These are phyloP conservation scores for Vulpes vulpes DNA, from an alignment of 2,113 vertebrate species.

Conservation along the genomic window DNA sequence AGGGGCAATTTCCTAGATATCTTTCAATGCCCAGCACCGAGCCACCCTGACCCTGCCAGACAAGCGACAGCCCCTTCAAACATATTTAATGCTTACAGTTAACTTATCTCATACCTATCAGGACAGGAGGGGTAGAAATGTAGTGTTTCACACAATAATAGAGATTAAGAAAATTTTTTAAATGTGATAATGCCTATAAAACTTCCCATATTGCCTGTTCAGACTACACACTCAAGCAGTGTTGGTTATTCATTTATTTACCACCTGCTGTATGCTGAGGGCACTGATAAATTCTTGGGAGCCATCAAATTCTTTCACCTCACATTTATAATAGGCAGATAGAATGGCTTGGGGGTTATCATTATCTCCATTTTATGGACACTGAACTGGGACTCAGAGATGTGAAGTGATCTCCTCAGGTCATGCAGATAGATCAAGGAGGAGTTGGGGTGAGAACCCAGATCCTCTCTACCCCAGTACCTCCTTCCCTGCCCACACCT, in stretches of 20 bases:
- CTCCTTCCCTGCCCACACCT: not conserved
- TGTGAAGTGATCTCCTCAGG: not conserved
- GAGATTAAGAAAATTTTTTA: not conserved
- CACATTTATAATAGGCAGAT: rapidly evolving
- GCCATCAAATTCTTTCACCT: not conserved
- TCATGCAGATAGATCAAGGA: not conserved
- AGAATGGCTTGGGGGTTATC: not conserved
- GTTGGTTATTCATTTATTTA: not conserved
- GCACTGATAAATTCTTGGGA: not conserved
- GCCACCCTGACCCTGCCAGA: not conserved
- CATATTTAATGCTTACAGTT: not conserved
- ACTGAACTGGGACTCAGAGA: too few species aligned
- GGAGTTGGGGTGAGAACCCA: not conserved
- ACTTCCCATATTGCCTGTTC: not conserved
- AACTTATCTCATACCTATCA: not conserved
- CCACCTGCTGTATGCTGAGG: not conserved
- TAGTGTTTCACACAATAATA: not conserved
- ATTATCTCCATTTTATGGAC: too few species aligned
- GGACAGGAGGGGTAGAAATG: too few species aligned
- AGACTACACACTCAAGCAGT: not conserved
- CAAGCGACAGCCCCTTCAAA: not conserved
- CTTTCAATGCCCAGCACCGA: not conserved
- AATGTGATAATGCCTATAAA: not conserved
- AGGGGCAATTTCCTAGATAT: not conserved
- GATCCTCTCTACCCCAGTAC: rapidly evolving